These are phyloP conservation scores for Volucella zonaria DNA, from an alignment of 2,888 invertebrate genomes.

Conservation along the genomic window DNA sequence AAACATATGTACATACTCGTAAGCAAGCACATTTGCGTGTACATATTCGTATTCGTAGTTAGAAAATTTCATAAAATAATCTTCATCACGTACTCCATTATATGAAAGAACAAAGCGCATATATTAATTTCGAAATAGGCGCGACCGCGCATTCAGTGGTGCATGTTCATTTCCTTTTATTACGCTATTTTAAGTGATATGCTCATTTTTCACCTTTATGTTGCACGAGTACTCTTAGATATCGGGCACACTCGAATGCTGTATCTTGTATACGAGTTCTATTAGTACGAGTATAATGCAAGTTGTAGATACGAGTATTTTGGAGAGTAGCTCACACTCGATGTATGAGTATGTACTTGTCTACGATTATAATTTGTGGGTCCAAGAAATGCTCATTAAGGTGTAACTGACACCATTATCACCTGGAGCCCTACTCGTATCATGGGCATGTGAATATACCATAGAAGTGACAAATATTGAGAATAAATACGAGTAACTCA, in stretches of 20 bases:
- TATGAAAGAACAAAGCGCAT: slow-evolving; percentile 28
- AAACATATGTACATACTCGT: too few species aligned
- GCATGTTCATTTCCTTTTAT: slow-evolving; percentile 61
- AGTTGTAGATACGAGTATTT: neutral
- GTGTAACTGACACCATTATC: slow-evolving; percentile 16
- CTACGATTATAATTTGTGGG: slow-evolving; percentile 25
- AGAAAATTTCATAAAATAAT: slow-evolving; percentile 43
- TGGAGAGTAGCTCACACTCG: neutral
- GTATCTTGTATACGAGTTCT: slow-evolving; percentile 10
- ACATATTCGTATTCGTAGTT: too few species aligned
- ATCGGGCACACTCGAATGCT: slow-evolving; percentile 27
- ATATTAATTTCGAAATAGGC: slow-evolving; percentile 32
- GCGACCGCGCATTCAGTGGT: slow-evolving; percentile 46
- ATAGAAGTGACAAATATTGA: slow-evolving; percentile 23
- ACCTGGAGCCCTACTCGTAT: slow-evolving; percentile 2
- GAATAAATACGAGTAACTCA: slow-evolving; percentile 40
- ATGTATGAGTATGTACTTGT: slow-evolving; percentile 19
- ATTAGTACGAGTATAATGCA: slow-evolving; percentile 1
- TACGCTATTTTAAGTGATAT: slow-evolving; percentile 56
- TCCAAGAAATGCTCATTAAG: slow-evolving; percentile 33
- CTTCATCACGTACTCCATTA: slow-evolving; percentile 47
- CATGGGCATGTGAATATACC: slow-evolving; percentile 20
- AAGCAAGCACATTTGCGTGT: too few species aligned
- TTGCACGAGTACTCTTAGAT: slow-evolving; percentile 16
- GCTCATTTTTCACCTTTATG: slow-evolving; percentile 47